Conservation (phyloP, 92 coral and sea anemone species). For the Paramuricea clavata region DNA sequence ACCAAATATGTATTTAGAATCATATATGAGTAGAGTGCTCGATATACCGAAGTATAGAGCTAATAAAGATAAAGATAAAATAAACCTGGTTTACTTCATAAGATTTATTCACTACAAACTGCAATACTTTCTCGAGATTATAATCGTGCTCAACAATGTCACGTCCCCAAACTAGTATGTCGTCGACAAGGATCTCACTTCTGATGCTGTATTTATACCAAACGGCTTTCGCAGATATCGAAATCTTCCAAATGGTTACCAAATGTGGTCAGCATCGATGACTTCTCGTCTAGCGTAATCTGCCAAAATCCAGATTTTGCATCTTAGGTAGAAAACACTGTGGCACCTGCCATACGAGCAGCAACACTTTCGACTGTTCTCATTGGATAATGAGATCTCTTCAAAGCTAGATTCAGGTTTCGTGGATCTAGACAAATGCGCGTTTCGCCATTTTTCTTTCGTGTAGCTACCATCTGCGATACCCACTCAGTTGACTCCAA, state of each 20-base stretch:
- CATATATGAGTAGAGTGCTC: too few relatives aligned
- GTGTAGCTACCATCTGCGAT: constrained; percentile 59
- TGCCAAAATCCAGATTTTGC: constrained; percentile 50
- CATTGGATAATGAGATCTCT: constrained; percentile 58
- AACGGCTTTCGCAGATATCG: constrained; percentile 46
- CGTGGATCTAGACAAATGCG: constrained; percentile 58
- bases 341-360: constrained; percentile 56
- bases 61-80: too few relatives aligned
- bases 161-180: too few relatives aligned
- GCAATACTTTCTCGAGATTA: too few relatives aligned
- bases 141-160: too few relatives aligned
- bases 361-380: constrained; percentile 56
- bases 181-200: too few relatives aligned
- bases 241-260: constrained; percentile 49
- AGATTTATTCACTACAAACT: too few relatives aligned
- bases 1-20: too few relatives aligned
- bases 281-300: constrained; percentile 34
- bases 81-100: too few relatives aligned
- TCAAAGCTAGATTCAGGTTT: constrained; percentile 48
- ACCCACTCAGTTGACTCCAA: constrained; percentile 60
- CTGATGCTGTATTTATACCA: constrained; percentile 42
- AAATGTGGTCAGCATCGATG: constrained; percentile 43
- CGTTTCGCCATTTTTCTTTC: constrained; percentile 52
- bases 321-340: constrained; percentile 59
- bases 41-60: too few relatives aligned